phyloP scores from a whole-genome alignment of 1,140 invertebrate species.

The Temnothorax curvispinosus region DNA sequence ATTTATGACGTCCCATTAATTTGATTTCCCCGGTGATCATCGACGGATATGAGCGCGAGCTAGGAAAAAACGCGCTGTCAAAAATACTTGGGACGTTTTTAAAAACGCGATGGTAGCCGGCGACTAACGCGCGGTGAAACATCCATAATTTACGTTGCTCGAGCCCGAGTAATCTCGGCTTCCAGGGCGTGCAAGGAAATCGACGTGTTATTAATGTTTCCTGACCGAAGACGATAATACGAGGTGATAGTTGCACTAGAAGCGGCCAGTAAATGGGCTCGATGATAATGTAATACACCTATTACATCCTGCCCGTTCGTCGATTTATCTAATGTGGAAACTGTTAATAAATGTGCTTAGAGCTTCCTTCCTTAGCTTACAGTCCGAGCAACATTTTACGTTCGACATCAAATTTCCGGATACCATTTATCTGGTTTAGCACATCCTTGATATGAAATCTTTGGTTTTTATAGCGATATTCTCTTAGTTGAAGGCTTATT shows the following conservation, averaged over 20 bases:
- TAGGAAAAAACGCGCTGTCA: constrained; percentile 1
- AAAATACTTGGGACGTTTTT: constrained; percentile 17
- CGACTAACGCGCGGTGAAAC: constrained; percentile 5
- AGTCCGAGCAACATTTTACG: background rate
- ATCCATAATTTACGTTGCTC: constrained; percentile 23
- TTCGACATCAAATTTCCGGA: constrained; percentile 30
- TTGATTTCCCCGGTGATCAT: background rate
- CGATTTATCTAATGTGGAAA: constrained; percentile 46
- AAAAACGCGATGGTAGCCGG: constrained; percentile 5
- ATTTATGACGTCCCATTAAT: background rate
- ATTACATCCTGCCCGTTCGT: constrained; percentile 37
- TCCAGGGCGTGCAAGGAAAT: constrained; percentile 27
- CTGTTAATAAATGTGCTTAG: constrained; percentile 9
- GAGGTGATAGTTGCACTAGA: constrained; percentile 24
- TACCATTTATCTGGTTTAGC: background rate
- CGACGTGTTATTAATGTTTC: constrained; percentile 51
- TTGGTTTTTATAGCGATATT: background rate
- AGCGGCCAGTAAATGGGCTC: background rate
- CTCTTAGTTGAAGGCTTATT: background rate
- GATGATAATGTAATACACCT: constrained; percentile 38
- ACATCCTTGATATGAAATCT: background rate
- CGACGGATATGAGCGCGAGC: background rate
- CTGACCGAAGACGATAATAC: constrained; percentile 30
- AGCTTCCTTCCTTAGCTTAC: background rate
- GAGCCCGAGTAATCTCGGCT: background rate